These are phyloP conservation scores for Ataeniobius toweri DNA, from an alignment of 2,797 vertebrate species.

Conservation along the genomic window DNA sequence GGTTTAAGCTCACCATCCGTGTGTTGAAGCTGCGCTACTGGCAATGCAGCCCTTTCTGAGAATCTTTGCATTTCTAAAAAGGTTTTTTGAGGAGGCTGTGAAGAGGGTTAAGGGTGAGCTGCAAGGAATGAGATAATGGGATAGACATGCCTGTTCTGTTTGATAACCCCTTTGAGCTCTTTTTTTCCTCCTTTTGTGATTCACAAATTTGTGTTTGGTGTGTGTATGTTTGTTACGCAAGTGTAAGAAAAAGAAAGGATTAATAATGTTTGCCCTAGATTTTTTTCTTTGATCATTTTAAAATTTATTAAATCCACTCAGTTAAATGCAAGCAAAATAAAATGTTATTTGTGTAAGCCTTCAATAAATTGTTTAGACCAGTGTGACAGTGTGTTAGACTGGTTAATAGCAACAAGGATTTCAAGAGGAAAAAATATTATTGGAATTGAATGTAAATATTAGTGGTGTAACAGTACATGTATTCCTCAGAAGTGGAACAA, in stretches of 20 bases:
- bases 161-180: slow-evolving; percentile 53
- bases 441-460: not conserved
- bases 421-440: not conserved
- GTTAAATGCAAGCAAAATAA: not conserved
- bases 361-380: no score
- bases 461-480: not conserved
- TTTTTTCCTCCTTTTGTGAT: slow-evolving; percentile 31
- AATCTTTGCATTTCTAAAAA: slow-evolving; percentile 57
- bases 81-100: slow-evolving; percentile 62
- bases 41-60: slow-evolving; percentile 44
- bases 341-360: not conserved
- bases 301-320: not conserved
- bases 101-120: slow-evolving; percentile 65
- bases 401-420: not conserved
- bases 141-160: slow-evolving; percentile 60
- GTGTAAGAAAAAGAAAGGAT: not conserved
- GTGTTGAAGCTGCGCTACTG: slow-evolving; percentile 38
- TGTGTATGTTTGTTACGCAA: slow-evolving; percentile 11
- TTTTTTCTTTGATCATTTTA: not conserved
- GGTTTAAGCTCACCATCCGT: slow-evolving; percentile 49
- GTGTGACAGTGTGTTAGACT: not conserved
- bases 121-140: slow-evolving; percentile 61
- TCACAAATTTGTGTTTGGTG: slow-evolving; percentile 30
- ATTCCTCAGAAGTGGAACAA: not conserved
- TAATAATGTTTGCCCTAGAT: not conserved